Evolutionary conservation across 1,140 invertebrate genomes (phyloP).

Genomic region (Lasioglossum baleicum): DNA sequence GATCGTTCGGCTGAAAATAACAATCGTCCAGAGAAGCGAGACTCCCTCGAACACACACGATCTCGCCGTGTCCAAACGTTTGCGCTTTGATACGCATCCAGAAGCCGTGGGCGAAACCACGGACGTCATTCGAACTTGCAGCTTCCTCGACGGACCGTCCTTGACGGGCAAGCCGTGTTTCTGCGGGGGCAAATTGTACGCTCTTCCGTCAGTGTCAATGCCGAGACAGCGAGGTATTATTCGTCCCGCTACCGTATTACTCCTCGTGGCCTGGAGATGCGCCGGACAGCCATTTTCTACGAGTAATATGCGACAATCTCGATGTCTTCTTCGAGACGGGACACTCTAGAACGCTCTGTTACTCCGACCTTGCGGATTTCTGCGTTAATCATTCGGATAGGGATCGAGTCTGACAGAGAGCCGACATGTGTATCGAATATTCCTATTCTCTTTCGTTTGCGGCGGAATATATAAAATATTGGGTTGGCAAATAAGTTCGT

Average conservation of each 20-base stretch:
- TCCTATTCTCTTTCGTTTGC: no score
- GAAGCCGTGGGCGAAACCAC: constrained; percentile 51
- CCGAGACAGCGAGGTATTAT: constrained; percentile 3
- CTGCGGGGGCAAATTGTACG: constrained; percentile 13
- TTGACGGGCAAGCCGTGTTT: constrained; percentile 42
- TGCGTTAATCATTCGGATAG: no score
- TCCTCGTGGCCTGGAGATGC: neutral
- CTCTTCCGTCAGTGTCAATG: constrained; percentile 36
- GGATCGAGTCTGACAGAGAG: no score
- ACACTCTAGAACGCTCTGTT: no score
- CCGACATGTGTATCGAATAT: no score
- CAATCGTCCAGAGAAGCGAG: neutral
- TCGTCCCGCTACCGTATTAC: neutral
- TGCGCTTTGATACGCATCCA: constrained; percentile 58
- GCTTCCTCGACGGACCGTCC: constrained; percentile 43
- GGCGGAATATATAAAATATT: no score
- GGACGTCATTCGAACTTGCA: constrained; percentile 48
- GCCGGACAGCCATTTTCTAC: no score
- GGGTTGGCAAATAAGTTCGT: no score
- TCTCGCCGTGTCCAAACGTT: neutral
- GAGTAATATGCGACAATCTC: no score
- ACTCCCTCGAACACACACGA: neutral
- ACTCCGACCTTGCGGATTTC: no score
- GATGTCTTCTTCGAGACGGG: no score
- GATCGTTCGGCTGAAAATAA: constrained; percentile 12